These are phyloP conservation scores for Shargacucullia verbasci DNA, from an alignment of 2,888 invertebrate genomes.

Conservation along the genomic window DNA sequence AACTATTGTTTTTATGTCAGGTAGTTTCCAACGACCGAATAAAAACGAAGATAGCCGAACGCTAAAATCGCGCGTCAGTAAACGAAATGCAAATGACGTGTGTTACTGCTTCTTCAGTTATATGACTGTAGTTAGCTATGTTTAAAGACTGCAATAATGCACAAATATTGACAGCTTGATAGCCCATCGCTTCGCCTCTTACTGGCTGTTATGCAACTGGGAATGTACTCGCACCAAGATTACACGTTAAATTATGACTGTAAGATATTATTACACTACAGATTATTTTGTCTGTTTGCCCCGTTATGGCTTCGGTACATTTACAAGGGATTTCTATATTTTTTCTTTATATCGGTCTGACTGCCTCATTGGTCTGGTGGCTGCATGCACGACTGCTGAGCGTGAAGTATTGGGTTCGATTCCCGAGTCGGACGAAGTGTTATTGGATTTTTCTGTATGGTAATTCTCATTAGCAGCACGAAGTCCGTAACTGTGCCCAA, in stretches of 20 bases:
- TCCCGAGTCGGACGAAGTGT: too few relatives aligned
- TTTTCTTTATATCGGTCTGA: too few relatives aligned
- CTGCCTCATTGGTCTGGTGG: too few relatives aligned
- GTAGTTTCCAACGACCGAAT: slow-evolving; percentile 9
- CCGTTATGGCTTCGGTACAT: too few relatives aligned
- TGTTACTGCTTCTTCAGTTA: slow-evolving; percentile 31
- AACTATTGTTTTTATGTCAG: not conserved
- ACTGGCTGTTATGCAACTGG: slow-evolving; percentile 33
- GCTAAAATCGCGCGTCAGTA: slow-evolving; percentile 17
- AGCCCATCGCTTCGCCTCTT: slow-evolving; percentile 25
- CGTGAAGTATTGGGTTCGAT: too few relatives aligned
- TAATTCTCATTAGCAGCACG: too few relatives aligned
- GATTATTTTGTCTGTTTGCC: too few relatives aligned
- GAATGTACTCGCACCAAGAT: slow-evolving; percentile 39
- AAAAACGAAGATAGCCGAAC: slow-evolving; percentile 25
- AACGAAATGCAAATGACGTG: slow-evolving; percentile 21
- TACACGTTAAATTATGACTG: slow-evolving; percentile 33
- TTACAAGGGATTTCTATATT: too few relatives aligned
- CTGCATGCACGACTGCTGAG: too few relatives aligned
- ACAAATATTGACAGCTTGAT: slow-evolving; percentile 48
- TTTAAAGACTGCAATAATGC: slow-evolving; percentile 45
- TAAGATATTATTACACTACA: slow-evolving; percentile 21
- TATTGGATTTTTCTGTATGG: too few relatives aligned
- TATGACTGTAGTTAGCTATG: slow-evolving; percentile 6
- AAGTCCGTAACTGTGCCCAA: too few relatives aligned